These are phyloP conservation scores for Eledone cirrhosa DNA, from an alignment of 2,888 invertebrate species.

Conservation along the genomic window DNA sequence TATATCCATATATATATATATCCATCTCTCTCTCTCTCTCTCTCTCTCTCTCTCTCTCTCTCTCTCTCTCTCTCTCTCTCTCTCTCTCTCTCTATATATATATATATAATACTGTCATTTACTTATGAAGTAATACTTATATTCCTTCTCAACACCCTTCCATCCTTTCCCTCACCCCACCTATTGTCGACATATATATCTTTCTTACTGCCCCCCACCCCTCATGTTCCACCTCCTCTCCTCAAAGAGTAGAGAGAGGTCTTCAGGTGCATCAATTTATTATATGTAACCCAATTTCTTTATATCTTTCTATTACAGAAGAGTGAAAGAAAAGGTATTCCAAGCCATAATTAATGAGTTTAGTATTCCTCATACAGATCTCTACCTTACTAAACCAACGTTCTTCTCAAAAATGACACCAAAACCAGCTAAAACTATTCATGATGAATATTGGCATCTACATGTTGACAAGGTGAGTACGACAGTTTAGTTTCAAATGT, in stretches of 20 bases:
- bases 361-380: conserved; percentile 73
- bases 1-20: no score
- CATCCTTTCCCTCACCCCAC: not conserved
- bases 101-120: no score
- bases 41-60: not conserved
- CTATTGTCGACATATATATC: conserved; percentile 21
- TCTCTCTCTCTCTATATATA: conserved; percentile 12
- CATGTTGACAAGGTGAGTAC: conserved; percentile 83
- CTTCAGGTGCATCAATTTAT: not conserved
- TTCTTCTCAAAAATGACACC: conserved; percentile 84
- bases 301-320: conserved; percentile 65
- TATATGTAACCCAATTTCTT: not conserved
- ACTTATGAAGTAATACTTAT: no score
- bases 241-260: not conserved
- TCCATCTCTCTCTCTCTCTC: no score
- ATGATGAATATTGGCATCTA: conserved; percentile 91
- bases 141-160: not conserved
- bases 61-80: conserved; percentile 9
- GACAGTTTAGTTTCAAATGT: no score
- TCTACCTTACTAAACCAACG: conserved; percentile 85
- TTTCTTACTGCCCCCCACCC: not conserved
- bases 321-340: conserved; percentile 81
- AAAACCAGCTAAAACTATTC: conserved; percentile 76
- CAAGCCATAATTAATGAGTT: conserved; percentile 80
- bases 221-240: not conserved